Evolutionary conservation across 2,888 invertebrate species (phyloP).

Genomic region (Microctonus brassicae): DNA sequence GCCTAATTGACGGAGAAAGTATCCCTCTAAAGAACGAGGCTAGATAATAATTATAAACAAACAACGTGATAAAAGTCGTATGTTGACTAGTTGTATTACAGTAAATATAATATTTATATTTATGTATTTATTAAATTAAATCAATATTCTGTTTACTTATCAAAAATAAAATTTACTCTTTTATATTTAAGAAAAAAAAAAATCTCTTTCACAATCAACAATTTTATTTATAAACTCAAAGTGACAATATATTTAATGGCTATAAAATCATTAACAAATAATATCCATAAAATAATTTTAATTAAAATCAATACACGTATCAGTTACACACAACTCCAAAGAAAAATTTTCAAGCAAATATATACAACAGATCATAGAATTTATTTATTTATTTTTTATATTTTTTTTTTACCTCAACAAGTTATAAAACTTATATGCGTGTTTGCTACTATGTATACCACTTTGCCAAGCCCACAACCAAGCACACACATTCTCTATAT

Average conservation of each 20-base stretch:
- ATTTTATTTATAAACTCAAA: neutral
- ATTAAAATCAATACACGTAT: no score
- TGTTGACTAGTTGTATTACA: neutral
- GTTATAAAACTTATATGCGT: no score
- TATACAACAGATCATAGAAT: no score
- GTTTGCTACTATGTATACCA: neutral
- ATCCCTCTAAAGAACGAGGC: constrained; percentile 36
- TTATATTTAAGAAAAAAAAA: neutral
- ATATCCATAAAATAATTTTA: no score
- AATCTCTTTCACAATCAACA: neutral
- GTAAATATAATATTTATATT: no score
- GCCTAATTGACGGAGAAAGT: constrained; percentile 57
- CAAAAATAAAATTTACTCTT: neutral
- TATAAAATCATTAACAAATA: neutral
- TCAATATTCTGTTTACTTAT: no score
- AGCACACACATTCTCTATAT: neutral
- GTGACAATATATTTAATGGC: constrained; percentile 2
- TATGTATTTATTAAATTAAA: no score
- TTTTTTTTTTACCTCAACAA: no score
- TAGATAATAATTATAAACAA: constrained; percentile 42
- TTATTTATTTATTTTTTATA: constrained; percentile 12
- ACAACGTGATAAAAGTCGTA: constrained; percentile 39
- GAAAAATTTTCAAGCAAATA: no score
- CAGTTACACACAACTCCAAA: no score
- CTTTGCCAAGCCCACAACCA: neutral